These are phyloP conservation scores for Rhinichthys klamathensis DNA, from an alignment of 2,113 vertebrate genomes.

Conservation along the genomic window DNA sequence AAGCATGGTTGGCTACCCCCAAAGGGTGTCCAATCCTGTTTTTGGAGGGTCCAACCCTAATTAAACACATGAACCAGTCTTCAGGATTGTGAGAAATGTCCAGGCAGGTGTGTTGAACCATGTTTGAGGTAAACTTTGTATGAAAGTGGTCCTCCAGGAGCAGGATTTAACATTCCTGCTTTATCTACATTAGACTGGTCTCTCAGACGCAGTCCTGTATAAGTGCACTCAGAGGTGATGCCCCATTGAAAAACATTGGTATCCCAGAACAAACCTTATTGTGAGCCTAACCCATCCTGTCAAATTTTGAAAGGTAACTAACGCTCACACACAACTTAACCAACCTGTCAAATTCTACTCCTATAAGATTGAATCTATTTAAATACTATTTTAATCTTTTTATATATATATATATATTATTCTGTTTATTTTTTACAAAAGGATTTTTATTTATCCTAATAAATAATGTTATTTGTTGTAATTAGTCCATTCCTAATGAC, in stretches of 20 bases:
- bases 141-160: background rate
- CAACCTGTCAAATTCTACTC: conserved; percentile 14
- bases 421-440: conserved; percentile 8
- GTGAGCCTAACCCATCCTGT: background rate
- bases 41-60: background rate
- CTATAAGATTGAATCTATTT: conserved; percentile 44
- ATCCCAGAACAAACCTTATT: background rate
- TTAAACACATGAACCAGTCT: background rate
- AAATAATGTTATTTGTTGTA: conserved; percentile 12
- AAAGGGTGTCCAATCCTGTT: background rate
- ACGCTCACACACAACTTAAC: background rate
- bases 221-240: background rate
- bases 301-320: too few species aligned
- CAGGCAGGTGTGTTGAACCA: background rate
- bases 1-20: background rate
- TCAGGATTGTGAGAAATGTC: background rate
- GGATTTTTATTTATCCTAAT: conserved; percentile 49
- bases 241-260: background rate
- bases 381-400: conserved; percentile 41
- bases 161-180: background rate
- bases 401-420: conserved; percentile 5
- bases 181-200: background rate
- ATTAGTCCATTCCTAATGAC: conserved; percentile 9
- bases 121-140: background rate
- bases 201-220: background rate